phyloP scores from a whole-genome alignment of 2,888 invertebrate species.

The Ectobius pallidus region DNA sequence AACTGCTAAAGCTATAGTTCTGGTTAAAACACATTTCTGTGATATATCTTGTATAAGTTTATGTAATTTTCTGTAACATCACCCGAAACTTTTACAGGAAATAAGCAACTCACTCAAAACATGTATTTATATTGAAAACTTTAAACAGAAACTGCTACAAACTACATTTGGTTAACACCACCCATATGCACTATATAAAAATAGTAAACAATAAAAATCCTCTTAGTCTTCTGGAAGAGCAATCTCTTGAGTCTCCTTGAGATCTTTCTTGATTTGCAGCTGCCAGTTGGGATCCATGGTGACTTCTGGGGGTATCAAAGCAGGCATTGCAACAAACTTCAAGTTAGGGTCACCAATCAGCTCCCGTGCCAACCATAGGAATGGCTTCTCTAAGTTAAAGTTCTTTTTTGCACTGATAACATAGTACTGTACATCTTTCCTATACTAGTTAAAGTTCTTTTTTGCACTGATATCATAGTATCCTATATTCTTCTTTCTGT shows the following conservation, averaged over 20 bases:
- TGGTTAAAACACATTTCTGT: too few relatives aligned
- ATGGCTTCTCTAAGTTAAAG: conserved; percentile 99
- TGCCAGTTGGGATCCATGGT: conserved; percentile 98
- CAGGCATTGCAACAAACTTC: conserved; percentile 99
- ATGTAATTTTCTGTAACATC: too few relatives aligned
- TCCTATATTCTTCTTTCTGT: conserved; percentile 94
- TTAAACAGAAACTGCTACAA: too few relatives aligned
- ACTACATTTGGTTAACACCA: too few relatives aligned
- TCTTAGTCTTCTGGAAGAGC: conserved; percentile 64
- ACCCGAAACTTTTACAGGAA: too few relatives aligned
- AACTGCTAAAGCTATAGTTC: too few relatives aligned
- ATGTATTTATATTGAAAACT: too few relatives aligned
- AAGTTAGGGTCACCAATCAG: conserved; percentile 98
- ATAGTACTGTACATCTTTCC: conserved; percentile 99
- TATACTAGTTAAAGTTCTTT: too few relatives aligned
- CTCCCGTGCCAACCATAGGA: conserved; percentile 98
- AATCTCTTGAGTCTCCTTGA: conserved; percentile 68
- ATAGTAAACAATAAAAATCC: conserved; percentile 54
- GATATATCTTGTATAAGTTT: too few relatives aligned
- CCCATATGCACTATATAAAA: too few relatives aligned
- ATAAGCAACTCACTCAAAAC: too few relatives aligned
- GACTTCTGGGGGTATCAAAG: conserved; percentile 97
- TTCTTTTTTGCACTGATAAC: conserved; percentile 99
- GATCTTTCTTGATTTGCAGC: conserved; percentile 95
- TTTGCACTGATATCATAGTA: too few relatives aligned